Evolutionary conservation across 2,797 vertebrate species (phyloP), one percentile per base, ranked within the genome.

Genomic region (Sebastes trivittatus): DNA sequence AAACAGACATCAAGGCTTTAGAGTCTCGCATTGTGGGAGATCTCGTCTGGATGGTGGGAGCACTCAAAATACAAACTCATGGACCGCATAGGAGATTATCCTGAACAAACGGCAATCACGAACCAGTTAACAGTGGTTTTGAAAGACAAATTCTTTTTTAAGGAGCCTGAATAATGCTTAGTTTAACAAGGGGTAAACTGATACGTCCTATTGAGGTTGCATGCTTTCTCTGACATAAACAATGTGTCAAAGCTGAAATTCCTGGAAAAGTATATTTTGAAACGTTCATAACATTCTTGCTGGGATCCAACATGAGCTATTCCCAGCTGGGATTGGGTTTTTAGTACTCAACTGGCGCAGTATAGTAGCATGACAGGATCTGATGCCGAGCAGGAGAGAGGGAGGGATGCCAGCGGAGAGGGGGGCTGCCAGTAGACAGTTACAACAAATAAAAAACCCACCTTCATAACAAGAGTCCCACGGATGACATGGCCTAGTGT

Each of bases 391-490:
- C 81, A 46, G 58, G 54, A 75, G 42, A 46, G 16, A 46, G 25
- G 7, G 52, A 74, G 4, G 9, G 32, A 60, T 58, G 68, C 82
- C 89, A 87, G 85, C 32, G 1, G 62, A 62, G 36, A 67, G 1
- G 7, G 23, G 55, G 62, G 75, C 36, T 82, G 72, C 70, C 82
- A 89, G 84, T 0, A 78, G 67, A 89, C 56, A 27, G 56, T 71
- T 34, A 78, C 34, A 72, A 62, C 5, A 68, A 52, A 73, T 30
- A 68, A 30, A 62, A 79, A 88, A 89, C 83, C 88, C 82, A 96
- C 95, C 96, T 97, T 94, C 95, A 94, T 94, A 65, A 96, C 93
- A 64, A 96, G 81, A 72, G 95, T 95, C 92, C 95, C 93, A 87
- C 93, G 93, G 86, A 97, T 94, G 84, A 97, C 95, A 64, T 94